Evolutionary conservation across 2,113 vertebrate species (phyloP), one percentile per base, ranked within the genome.

Genomic region (Pungitius pungitius): DNA sequence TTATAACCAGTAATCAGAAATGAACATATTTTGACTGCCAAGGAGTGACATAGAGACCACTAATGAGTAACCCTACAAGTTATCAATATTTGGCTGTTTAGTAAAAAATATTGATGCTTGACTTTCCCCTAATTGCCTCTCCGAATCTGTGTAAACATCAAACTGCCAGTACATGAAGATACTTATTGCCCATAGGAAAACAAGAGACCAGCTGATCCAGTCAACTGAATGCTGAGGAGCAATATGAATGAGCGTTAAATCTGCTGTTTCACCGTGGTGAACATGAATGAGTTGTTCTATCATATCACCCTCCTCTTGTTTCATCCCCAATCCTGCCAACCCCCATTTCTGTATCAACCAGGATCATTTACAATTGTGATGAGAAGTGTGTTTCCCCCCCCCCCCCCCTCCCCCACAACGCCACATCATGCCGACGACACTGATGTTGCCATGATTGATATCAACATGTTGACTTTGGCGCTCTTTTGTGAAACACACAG

Each of bases 281-380:
- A 61, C 64, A 24, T 64, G 55, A 57, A 74, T 64, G n/a, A n/a
- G n/a, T n/a, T n/a, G n/a, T n/a, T n/a, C n/a, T n/a, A 13, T 51
- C 51, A 24, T 13, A 30, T 22, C 39, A 37, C n/a, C 47, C 17
- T 42, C 3, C 2, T 1, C 17, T 26, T 22, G 3, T 30, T 58
- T 65, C 30, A 12, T 3, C 9, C 33, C n/a, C 12, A 26, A 40
- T 42, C 17, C 55, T 43, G 33, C 26, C 59, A 55, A 56, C 47
- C 73, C 43, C 39, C 62, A 54, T 72, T 22, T 72, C 24, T 58
- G 33, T 24, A 52, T 57, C 67, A 13, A 20, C 26, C 30, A 24
- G 42, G 49, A 49, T 75, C 11, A 82, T 84, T 80, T 77, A 81
- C 69, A 85, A 70, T 68, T 78, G 71, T 65, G 64, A 82, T 79